Evolutionary conservation across 2,113 vertebrate species (phyloP).

Genomic region (Xyrauchen texanus): DNA sequence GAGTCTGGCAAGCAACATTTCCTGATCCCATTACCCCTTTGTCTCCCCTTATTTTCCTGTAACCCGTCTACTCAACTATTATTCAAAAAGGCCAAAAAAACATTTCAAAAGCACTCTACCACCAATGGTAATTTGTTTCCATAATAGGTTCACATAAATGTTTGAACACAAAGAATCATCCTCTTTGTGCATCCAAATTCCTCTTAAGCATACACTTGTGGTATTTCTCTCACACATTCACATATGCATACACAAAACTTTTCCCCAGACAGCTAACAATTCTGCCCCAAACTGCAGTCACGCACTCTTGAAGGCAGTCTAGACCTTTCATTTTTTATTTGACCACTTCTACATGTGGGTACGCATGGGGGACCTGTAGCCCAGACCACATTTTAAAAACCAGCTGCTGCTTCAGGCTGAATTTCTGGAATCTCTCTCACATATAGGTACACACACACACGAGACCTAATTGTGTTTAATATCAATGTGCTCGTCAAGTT

Average conservation of each 20-base stretch:
- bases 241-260: not conserved
- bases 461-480: not conserved
- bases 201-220: not conserved
- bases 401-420: slow-evolving; percentile 10
- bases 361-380: not conserved
- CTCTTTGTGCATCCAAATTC: not conserved
- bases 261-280: not conserved
- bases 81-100: too few species aligned
- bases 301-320: slow-evolving; percentile 25
- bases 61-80: too few species aligned
- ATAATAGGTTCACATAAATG: not conserved
- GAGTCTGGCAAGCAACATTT: too few species aligned
- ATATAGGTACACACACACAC: not conserved
- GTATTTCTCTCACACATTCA: not conserved
- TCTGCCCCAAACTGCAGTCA: not conserved
- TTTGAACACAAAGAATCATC: not conserved
- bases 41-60: too few species aligned
- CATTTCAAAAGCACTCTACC: too few species aligned
- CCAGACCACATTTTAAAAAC: slow-evolving; percentile 30
- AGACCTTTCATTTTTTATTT: slow-evolving; percentile 48
- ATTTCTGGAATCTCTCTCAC: not conserved
- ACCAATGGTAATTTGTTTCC: too few species aligned
- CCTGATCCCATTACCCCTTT: too few species aligned
- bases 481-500: not conserved
- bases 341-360: slow-evolving; percentile 10